Evolutionary conservation across 1,140 invertebrate species (phyloP).

Genomic region (Sycophila sp.): DNA sequence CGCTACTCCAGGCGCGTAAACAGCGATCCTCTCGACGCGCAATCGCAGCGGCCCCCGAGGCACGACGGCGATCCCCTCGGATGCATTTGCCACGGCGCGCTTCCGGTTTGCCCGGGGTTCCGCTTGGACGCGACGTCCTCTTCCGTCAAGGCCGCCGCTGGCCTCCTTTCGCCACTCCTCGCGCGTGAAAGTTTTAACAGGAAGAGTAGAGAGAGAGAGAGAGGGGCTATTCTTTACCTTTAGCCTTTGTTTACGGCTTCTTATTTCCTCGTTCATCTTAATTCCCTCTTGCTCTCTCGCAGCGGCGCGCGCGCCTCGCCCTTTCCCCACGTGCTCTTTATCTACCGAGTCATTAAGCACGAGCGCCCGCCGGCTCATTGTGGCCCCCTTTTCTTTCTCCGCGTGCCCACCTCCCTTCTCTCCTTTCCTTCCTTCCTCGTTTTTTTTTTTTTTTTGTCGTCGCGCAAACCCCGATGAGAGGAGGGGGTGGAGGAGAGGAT

Average conservation of each 20-base stretch:
- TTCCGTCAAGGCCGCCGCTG: no score
- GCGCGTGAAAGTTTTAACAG: slow-evolving; percentile 21
- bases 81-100: no score
- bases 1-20: no score
- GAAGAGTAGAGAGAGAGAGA: not conserved
- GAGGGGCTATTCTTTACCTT: slow-evolving; percentile 10
- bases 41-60: no score
- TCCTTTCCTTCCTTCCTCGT: no score
- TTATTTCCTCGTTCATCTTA: slow-evolving; percentile 30
- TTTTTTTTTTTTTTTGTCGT: no score
- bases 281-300: slow-evolving; percentile 11
- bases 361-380: slow-evolving; percentile 1
- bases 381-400: not conserved
- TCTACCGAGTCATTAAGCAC: slow-evolving; percentile 29
- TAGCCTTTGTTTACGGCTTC: slow-evolving; percentile 19
- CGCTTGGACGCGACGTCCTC: no score
- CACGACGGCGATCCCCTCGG: no score
- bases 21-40: no score
- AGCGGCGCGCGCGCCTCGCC: not conserved
- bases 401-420: no score
- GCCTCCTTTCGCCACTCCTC: not conserved
- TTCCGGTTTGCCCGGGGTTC: no score
- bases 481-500: not conserved
- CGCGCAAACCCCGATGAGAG: not conserved
- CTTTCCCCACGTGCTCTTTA: not conserved